These are phyloP conservation scores for Prinia subflava DNA, from an alignment of 2,113 vertebrate genomes.

Conservation along the genomic window DNA sequence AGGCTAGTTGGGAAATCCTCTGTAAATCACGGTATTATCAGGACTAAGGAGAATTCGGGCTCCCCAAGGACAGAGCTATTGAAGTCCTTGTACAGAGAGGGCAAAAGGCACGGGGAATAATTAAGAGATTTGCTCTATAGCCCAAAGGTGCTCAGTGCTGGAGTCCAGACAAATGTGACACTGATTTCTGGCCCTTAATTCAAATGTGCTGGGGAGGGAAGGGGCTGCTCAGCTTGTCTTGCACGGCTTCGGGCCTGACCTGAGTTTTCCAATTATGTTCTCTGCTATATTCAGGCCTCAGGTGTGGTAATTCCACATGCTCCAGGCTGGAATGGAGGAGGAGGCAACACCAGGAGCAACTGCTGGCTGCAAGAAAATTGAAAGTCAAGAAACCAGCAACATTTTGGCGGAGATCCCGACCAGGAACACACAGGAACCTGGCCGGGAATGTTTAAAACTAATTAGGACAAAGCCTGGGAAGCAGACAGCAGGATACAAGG, in stretches of 20 bases:
- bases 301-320: not conserved
- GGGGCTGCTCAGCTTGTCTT: not conserved
- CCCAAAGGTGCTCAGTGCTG: not conserved
- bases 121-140: conserved; percentile 38
- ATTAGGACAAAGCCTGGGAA: not conserved
- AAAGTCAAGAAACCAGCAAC: rapidly evolving
- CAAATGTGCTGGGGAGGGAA: not conserved
- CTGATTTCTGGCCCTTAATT: conserved; percentile 22
- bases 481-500: not conserved
- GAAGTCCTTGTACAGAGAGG: not conserved
- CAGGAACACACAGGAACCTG: not conserved
- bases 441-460: not conserved
- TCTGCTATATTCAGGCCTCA: not conserved
- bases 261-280: not conserved
- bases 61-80: conserved; percentile 41
- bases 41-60: not conserved
- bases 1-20: conserved; percentile 5
- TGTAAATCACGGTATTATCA: not conserved
- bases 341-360: not conserved
- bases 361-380: not conserved
- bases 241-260: not conserved
- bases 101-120: conserved; percentile 17
- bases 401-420: rapidly evolving
- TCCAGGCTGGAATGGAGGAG: not conserved
- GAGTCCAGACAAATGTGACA: conserved; percentile 17